These are phyloP conservation scores for Ctenochaetus hawaiiensis DNA, from an alignment of 2,797 vertebrate genomes.

Conservation along the genomic window DNA sequence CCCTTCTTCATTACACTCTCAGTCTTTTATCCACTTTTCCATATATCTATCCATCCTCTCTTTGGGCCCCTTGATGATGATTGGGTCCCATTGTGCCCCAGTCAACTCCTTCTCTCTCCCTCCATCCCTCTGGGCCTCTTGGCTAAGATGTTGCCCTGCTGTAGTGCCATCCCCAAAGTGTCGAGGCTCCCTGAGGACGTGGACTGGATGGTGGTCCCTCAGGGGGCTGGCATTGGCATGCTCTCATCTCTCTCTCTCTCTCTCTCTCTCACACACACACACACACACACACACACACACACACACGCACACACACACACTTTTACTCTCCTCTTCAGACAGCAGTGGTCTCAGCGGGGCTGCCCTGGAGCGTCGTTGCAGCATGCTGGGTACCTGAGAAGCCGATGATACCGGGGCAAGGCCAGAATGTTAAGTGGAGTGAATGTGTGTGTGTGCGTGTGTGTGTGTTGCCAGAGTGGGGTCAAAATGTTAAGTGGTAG, in stretches of 20 bases:
- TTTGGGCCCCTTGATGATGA: conserved; percentile 61
- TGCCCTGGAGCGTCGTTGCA: conserved; percentile 57
- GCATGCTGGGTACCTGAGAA: conserved; percentile 79
- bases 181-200: conserved; percentile 65
- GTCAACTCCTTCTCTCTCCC: background rate
- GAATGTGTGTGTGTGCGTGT: conserved; percentile 28
- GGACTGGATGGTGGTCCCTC: conserved; percentile 62
- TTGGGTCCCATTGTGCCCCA: conserved; percentile 15
- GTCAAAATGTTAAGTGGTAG: conserved; percentile 78
- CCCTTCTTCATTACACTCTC: conserved; percentile 42
- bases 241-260: conserved; percentile 45
- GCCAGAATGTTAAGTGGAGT: conserved; percentile 75
- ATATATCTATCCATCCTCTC: conserved; percentile 42
- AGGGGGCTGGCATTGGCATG: conserved; percentile 49
- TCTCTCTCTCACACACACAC: background rate
- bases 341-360: conserved; percentile 77
- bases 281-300: too few species aligned
- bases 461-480: conserved; percentile 65
- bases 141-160: conserved; percentile 54
- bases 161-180: conserved; percentile 73
- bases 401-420: conserved; percentile 63
- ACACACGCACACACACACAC: conserved; percentile 16
- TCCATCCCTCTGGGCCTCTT: conserved; percentile 52
- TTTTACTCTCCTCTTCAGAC: conserved; percentile 66
- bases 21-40: conserved; percentile 49